Base-by-base conservation (phyloP, 2,113 vertebrate species). In the Prionailurus bengalensis region DNA sequence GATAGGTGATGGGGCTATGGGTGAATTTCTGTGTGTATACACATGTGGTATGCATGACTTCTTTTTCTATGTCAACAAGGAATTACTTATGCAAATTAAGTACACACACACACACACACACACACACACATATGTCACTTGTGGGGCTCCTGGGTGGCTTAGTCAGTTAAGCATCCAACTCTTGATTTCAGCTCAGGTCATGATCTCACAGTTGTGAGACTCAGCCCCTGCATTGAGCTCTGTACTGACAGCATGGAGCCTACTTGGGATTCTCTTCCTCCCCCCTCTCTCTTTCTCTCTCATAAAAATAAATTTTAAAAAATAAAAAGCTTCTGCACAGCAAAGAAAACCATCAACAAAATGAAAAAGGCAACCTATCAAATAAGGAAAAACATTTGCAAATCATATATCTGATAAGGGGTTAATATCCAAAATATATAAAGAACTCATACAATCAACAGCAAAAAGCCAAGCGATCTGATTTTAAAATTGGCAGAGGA, bases 391-490 rank as follows among this genome's bases (percentile, higher is more conserved):
- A 84, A 91, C 55, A 95, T 84, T 68, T 91, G 36, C 23, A 84
- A 84, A 78, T 76, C 45, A 58, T 76, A 4, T 61, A 84, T 84
- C 65, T 21, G 7, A 36, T 66, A 83, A 63, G 21, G 5, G 29
- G n/a, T 95, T 95, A 95, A 91, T 76, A 74, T 55, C 19, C 14
- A 90, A 83, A 90, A 66, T 15, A 84, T 21, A 76, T 83, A 76
- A 83, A 74, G 78, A 89, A 83, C 3, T 65, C 36, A 15, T 73
- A 74, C 9, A 83, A 83, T 76, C 70, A 83, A 74, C 4, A 90
- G 68, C 68, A 73, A 73, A 87, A 79, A 76, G 29, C 11, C 10
- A 70, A 36, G 33, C 53, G 29, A 73, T 45, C 19, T 33, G 16
- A 29, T 55, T 68, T 14, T 80, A 71, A 94, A 88, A 45, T 48